Percentiles rank a stretch among this genome's conserved stretches.
phyloP scores from a whole-genome alignment of 2,888 invertebrate species.

The Drosophila colorata region DNA sequence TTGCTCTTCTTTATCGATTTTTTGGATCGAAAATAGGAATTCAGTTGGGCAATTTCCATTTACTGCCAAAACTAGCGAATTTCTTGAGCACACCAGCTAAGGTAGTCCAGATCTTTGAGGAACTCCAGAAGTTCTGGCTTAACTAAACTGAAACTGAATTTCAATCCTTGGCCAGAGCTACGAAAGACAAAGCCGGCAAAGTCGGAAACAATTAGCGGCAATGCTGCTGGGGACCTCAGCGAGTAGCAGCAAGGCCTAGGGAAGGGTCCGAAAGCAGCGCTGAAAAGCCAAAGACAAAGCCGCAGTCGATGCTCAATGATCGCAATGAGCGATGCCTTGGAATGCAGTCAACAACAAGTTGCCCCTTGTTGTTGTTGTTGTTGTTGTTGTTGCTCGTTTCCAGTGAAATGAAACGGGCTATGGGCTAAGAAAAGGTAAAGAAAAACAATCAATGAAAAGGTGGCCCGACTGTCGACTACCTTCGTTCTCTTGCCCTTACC shows the following conservation, averaged over 20 bases:
- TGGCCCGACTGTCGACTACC: slow-evolving; percentile 46
- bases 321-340: slow-evolving; percentile 68
- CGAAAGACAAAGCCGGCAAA: slow-evolving; percentile 10
- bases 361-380: slow-evolving; percentile 19
- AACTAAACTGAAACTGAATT: slow-evolving; percentile 7
- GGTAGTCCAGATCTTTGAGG: background rate
- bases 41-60: no score
- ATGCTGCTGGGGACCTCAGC: slow-evolving; percentile 9
- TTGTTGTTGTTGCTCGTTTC: slow-evolving; percentile 52
- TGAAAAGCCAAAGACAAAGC: background rate
- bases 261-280: slow-evolving; percentile 23
- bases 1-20: no score
- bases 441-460: slow-evolving; percentile 77
- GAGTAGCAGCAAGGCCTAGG: slow-evolving; percentile 5
- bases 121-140: slow-evolving; percentile 3
- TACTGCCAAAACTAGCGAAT: no score
- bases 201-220: slow-evolving; percentile 71
- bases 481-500: background rate
- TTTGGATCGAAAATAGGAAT: no score
- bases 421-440: slow-evolving; percentile 46
- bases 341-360: slow-evolving; percentile 67
- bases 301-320: slow-evolving; percentile 58
- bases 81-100: background rate
- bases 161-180: slow-evolving; percentile 31
- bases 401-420: slow-evolving; percentile 62